These are phyloP conservation scores for Acleris holmiana DNA, from an alignment of 2,888 invertebrate species.

Conservation along the genomic window DNA sequence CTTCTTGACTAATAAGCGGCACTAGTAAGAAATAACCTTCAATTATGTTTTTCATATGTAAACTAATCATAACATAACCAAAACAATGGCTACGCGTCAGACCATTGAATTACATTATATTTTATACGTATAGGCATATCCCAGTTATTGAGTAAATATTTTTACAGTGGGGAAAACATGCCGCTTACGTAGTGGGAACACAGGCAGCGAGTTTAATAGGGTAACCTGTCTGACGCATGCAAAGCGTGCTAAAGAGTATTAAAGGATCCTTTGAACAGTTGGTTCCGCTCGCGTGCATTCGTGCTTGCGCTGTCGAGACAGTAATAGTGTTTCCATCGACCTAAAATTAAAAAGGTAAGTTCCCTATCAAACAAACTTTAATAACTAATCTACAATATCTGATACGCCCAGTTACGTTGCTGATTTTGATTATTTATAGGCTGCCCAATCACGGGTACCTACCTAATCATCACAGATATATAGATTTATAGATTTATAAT, in stretches of 20 bases:
- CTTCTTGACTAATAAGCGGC: no score
- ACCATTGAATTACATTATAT: no score
- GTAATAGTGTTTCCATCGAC: constrained; percentile 1
- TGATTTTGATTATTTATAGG: not conserved
- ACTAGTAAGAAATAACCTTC: no score
- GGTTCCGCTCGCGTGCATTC: constrained; percentile 6
- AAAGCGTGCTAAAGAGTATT: not conserved
- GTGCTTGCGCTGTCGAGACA: constrained; percentile 4
- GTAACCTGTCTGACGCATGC: not conserved
- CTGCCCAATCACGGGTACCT: not conserved
- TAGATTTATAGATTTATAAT: constrained; percentile 20
- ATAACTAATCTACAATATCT: constrained; percentile 2
- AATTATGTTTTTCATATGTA: no score
- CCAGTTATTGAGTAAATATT: no score
- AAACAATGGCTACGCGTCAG: no score
- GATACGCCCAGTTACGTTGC: constrained; percentile 5
- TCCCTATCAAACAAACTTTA: not conserved
- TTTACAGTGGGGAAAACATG: no score
- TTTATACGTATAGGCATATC: no score
- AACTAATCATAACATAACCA: no score
- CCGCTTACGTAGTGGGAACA: no score
- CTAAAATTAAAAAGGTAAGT: not conserved
- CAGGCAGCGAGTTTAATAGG: no score
- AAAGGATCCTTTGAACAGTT: not conserved
- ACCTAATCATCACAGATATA: constrained; percentile 1